Evolutionary conservation across 2,113 vertebrate genomes (phyloP).

Genomic region (Blennius ocellaris): DNA sequence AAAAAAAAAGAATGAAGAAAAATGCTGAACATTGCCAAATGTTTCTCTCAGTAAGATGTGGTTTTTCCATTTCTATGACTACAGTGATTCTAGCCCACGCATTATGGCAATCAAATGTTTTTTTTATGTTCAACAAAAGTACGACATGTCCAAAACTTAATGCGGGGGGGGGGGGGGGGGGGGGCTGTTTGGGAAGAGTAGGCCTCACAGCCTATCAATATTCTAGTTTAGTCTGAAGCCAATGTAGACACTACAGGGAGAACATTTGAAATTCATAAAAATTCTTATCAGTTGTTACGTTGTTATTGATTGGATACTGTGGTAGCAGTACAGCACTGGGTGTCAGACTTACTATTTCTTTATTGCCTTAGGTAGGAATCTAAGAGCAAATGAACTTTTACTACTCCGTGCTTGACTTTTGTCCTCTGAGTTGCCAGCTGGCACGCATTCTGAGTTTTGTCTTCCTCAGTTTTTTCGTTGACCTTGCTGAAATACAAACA

Average conservation of each 20-base stretch:
- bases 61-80: conserved; percentile 10
- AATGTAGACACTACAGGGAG: conserved; percentile 50
- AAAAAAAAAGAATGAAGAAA: conserved; percentile 21
- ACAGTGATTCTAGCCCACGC: conserved; percentile 3
- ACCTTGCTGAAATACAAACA: conserved; percentile 62
- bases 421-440: conserved; percentile 57
- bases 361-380: conserved; percentile 33
- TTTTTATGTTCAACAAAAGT: conserved; percentile 17
- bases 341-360: conserved; percentile 26
- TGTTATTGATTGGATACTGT: conserved; percentile 73
- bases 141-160: conserved; percentile 29
- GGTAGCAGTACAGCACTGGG: conserved; percentile 37
- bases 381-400: conserved; percentile 47
- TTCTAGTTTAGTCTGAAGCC: conserved; percentile 65
- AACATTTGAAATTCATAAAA: conserved; percentile 78
- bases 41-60: conserved; percentile 29
- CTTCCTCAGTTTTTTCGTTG: conserved; percentile 42
- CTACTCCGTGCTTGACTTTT: conserved; percentile 52
- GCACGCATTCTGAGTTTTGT: conserved; percentile 17
- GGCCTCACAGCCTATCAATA: conserved; percentile 58
- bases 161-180: conserved; percentile 10
- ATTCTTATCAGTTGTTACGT: conserved; percentile 71
- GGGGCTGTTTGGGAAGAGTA: conserved; percentile 28
- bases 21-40: conserved; percentile 11
- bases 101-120: neutral